A percentile compares a stretch with the other conserved stretches of the same genome.
Evolutionary conservation across 2,113 vertebrate genomes (phyloP).

Genomic region (Scophthalmus maximus): DNA sequence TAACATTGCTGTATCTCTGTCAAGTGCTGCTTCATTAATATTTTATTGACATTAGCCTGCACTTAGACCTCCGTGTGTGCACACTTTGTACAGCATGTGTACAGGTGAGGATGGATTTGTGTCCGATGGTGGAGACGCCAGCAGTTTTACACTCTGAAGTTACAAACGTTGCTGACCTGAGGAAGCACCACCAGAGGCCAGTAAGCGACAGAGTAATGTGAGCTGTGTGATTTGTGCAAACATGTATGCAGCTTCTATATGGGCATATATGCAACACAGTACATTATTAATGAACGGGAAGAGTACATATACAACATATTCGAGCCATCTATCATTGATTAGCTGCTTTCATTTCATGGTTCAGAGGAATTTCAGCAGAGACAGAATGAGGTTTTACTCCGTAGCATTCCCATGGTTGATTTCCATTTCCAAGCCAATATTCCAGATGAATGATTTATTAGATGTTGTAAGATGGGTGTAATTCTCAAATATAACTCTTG

Average conservation of each 20-base stretch:
- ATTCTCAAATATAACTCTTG: constrained; percentile 25
- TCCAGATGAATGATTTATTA: constrained; percentile 51
- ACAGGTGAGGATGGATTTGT: background rate
- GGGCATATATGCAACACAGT: background rate
- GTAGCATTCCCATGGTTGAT: constrained; percentile 23
- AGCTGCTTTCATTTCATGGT: constrained; percentile 35
- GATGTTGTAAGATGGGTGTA: constrained; percentile 30
- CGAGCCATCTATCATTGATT: constrained; percentile 43
- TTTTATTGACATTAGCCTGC: constrained; percentile 56
- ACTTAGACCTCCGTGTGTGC: constrained; percentile 22
- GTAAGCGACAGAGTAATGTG: constrained; percentile 31
- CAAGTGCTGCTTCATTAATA: constrained; percentile 62
- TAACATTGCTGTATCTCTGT: constrained; percentile 39
- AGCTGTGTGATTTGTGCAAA: constrained; percentile 5
- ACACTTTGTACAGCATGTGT: background rate
- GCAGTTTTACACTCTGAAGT: constrained; percentile 27
- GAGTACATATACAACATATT: constrained; percentile 5
- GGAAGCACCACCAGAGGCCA: constrained; percentile 45
- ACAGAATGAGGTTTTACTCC: constrained; percentile 28
- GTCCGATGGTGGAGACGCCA: constrained; percentile 9
- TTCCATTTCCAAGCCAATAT: constrained; percentile 46
- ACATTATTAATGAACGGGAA: background rate
- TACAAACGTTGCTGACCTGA: constrained; percentile 6
- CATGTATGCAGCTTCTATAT: background rate
- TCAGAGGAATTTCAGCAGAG: constrained; percentile 15